Evolutionary conservation across 1,140 invertebrate genomes (phyloP).

Genomic region (Paralvinella palmiformis): DNA sequence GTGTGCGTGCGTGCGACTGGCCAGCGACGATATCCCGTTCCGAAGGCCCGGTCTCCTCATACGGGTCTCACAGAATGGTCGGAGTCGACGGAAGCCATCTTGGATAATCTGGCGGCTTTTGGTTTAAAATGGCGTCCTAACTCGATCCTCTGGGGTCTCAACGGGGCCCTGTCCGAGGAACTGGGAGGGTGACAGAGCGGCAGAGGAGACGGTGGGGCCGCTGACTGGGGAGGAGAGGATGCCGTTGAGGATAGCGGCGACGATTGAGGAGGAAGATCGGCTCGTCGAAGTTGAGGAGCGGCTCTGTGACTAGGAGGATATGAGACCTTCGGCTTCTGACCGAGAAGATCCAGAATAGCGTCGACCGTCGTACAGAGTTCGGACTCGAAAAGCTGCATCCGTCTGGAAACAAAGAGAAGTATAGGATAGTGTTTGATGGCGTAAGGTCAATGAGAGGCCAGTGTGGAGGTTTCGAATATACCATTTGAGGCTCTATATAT

Average conservation of each 20-base stretch:
- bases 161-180: background rate
- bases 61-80: background rate
- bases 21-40: background rate
- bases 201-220: background rate
- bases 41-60: background rate
- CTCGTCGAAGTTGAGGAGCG: constrained; percentile 19
- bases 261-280: constrained; percentile 6
- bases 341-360: constrained; percentile 40
- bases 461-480: background rate
- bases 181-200: background rate
- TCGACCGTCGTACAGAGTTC: constrained; percentile 45
- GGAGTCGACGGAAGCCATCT: background rate
- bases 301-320: constrained; percentile 14
- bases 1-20: background rate
- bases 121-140: background rate
- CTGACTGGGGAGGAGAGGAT: no score
- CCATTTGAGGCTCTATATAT: background rate
- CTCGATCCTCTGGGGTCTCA: background rate
- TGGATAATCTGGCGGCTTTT: background rate
- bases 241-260: background rate
- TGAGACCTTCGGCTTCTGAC: constrained; percentile 34
- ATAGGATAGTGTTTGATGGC: background rate
- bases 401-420: constrained; percentile 29
- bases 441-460: background rate
- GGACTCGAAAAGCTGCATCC: constrained; percentile 45